Percentiles rank a stretch among this genome's conserved stretches.
Evolutionary conservation across 2,113 vertebrate species (phyloP).

Genomic region (Mobula hypostoma): DNA sequence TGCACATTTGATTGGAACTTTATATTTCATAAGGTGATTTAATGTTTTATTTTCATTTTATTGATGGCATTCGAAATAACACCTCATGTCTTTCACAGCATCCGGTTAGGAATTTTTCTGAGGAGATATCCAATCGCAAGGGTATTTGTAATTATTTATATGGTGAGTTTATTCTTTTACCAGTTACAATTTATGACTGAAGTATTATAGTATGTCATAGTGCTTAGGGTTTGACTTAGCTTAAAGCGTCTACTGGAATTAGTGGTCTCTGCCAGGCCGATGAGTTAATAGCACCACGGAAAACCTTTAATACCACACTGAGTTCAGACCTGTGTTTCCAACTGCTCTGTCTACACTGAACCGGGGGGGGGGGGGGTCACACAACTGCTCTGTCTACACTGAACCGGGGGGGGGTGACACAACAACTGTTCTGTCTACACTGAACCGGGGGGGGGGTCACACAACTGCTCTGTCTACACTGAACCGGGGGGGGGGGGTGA

Average conservation of each 20-base stretch:
- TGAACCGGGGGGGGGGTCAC: no score
- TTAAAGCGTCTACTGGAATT: not conserved
- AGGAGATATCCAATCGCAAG: constrained; percentile 87
- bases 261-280: not conserved
- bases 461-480: no score
- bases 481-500: no score
- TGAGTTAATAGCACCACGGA: not conserved
- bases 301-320: not conserved
- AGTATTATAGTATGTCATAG: not conserved
- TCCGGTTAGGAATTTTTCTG: constrained; percentile 91
- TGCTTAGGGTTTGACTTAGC: not conserved
- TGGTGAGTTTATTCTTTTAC: constrained; percentile 65
- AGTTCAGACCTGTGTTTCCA: not conserved
- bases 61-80: constrained; percentile 6
- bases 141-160: constrained; percentile 91
- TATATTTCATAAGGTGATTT: not conserved
- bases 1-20: not conserved
- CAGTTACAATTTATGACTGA: not conserved
- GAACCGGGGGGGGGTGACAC: no score
- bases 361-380: no score
- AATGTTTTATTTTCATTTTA: not conserved
- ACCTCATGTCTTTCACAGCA: constrained; percentile 56
- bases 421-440: no score
- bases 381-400: no score
- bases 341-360: not conserved